These are phyloP conservation scores for Sweltsa coloradensis DNA, from an alignment of 1,140 invertebrate species.

Conservation along the genomic window DNA sequence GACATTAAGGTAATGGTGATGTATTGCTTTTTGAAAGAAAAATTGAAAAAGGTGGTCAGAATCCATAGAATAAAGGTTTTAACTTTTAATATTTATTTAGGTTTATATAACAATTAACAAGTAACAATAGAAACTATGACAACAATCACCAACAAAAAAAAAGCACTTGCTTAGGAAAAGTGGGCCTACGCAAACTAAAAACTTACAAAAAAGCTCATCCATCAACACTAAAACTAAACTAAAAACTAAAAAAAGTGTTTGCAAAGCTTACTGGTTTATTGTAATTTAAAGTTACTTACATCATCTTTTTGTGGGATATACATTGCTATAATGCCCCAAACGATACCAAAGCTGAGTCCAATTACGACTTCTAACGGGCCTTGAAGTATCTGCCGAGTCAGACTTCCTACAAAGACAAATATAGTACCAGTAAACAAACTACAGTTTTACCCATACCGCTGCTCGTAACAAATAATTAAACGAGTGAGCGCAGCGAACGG, in stretches of 20 bases:
- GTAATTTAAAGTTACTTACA: conserved; percentile 27
- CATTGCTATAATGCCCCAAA: conserved; percentile 60
- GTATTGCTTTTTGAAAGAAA: no score
- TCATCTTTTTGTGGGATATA: conserved; percentile 65
- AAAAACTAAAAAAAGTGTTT: background rate
- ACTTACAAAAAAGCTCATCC: background rate
- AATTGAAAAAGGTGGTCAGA: no score
- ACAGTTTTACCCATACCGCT: background rate
- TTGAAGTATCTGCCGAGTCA: conserved; percentile 30
- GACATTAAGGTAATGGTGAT: no score
- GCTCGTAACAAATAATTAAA: background rate
- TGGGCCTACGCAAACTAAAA: background rate
- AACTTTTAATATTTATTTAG: no score
- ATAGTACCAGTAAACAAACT: background rate
- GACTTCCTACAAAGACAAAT: conserved; percentile 16
- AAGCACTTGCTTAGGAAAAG: background rate
- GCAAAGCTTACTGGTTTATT: background rate
- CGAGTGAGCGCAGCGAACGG: background rate
- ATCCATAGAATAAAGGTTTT: no score
- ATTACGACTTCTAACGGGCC: conserved; percentile 63
- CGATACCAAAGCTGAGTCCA: conserved; percentile 58
- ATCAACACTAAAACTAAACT: background rate
- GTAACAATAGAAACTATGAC: background rate
- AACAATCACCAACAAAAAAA: background rate
- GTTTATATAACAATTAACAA: background rate